Conservation (phyloP, 2,113 vertebrate species). For the Podarcis raffonei region DNA sequence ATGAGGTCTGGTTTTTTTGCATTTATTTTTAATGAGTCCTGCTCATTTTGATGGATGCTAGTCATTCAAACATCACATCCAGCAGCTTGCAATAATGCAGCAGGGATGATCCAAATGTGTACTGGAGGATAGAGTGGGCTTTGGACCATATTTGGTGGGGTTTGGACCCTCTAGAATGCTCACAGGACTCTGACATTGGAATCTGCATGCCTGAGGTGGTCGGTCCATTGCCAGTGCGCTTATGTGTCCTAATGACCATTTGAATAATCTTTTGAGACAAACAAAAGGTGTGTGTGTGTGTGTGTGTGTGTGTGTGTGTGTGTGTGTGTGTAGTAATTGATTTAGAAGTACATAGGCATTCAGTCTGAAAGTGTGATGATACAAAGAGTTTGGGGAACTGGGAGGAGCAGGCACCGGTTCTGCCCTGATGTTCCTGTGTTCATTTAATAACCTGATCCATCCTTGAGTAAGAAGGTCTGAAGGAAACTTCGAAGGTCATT, state of each 20-base stretch:
- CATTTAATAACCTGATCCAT: too few species aligned
- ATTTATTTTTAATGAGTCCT: slow-evolving; percentile 2
- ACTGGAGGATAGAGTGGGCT: neutral
- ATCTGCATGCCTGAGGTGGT: neutral
- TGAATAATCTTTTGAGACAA: neutral
- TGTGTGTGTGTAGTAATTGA: neutral
- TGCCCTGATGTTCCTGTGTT: too few species aligned
- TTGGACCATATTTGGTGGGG: neutral
- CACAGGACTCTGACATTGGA: neutral
- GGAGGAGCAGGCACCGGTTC: too few species aligned
- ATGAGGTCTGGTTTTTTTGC: slow-evolving; percentile 5
- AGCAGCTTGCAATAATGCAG: neutral
- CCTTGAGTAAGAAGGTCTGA: too few species aligned
- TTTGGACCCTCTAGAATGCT: neutral
- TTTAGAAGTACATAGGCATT: neutral
- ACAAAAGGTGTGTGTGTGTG: neutral
- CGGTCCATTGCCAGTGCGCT: neutral
- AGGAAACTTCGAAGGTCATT: too few species aligned
- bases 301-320: neutral
- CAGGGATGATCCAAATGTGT: neutral
- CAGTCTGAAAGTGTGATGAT: too few species aligned
- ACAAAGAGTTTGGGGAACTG: too few species aligned
- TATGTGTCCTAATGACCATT: neutral
- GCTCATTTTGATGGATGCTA: neutral
- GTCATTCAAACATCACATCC: neutral